Conservation (phyloP, 2,888 invertebrate genomes). For the Hylaea fasciaria region DNA sequence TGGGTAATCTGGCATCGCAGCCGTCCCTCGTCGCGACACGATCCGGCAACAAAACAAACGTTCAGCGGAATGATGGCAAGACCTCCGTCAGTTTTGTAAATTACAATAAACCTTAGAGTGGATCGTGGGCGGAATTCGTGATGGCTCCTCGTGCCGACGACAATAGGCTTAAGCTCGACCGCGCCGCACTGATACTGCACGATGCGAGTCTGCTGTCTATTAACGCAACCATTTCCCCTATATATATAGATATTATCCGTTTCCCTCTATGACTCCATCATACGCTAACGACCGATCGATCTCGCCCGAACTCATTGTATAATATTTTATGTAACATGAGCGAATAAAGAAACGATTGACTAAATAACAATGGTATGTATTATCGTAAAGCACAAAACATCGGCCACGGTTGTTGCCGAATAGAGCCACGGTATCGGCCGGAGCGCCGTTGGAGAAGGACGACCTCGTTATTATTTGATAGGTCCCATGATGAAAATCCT, state of each 20-base stretch:
- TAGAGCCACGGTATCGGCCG: slow-evolving; percentile 72
- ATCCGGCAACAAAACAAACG: slow-evolving; percentile 68
- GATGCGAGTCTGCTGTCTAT: slow-evolving; percentile 64
- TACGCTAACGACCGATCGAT: slow-evolving; percentile 44
- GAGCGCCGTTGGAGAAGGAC: slow-evolving; percentile 67
- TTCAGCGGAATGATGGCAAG: slow-evolving; percentile 70
- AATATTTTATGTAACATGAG: slow-evolving; percentile 52
- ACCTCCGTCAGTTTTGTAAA: slow-evolving; percentile 81
- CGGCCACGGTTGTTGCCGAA: slow-evolving; percentile 68
- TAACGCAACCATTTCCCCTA: slow-evolving; percentile 62
- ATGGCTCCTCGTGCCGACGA: slow-evolving; percentile 68
- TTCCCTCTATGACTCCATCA: slow-evolving; percentile 35
- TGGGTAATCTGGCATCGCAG: slow-evolving; percentile 51
- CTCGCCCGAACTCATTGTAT: slow-evolving; percentile 45
- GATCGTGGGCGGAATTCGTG: slow-evolving; percentile 77
- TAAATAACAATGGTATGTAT: slow-evolving; percentile 68
- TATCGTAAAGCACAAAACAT: slow-evolving; percentile 76
- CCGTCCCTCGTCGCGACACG: slow-evolving; percentile 49
- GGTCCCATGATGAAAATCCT: slow-evolving; percentile 79
- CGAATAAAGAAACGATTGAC: slow-evolving; percentile 62
- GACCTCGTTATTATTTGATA: slow-evolving; percentile 82
- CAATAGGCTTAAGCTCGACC: slow-evolving; percentile 71
- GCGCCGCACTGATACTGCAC: slow-evolving; percentile 57
- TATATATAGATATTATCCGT: slow-evolving; percentile 59
- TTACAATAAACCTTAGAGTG: slow-evolving; percentile 80